Base-by-base conservation (phyloP, 2,113 vertebrate genomes). In the Phaethornis superciliosus region DNA sequence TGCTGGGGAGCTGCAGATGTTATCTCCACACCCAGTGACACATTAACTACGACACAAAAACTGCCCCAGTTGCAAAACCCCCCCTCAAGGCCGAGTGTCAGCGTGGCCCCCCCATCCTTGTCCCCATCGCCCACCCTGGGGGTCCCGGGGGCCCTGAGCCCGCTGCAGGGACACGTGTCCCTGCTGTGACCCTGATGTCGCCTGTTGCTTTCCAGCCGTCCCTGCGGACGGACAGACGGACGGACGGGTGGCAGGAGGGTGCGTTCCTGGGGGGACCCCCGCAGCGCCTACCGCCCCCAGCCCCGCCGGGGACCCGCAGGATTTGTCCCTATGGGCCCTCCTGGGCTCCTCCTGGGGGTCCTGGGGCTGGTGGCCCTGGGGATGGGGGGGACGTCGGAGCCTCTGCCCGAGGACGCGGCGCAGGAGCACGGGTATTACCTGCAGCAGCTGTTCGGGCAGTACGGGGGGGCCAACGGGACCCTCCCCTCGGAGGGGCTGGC, bases 381-480 rank as follows among this genome's bases (percentile, higher is more conserved):
- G 85, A 8, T 5, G 12, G 15, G 18, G 30, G 71, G 18, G n/a
- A 6, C 3, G 4, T 35, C 16, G 10, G 37, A 67, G 60, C 40
- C 32, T 81, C 42, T 54, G 13, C 88, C 97, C 8, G 97, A 95
- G 71, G 96, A 96, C 14, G 98, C 98, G 7, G 92, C 94, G 71
- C 97, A 97, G 81, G 98, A 98, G 75, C 97, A 98, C 95, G 97
- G 95, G 19, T 98, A 98, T 40, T 99, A 98, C 96, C 95, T 99
- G 78, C 90, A 87, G 87, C 98, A 97, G 75, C 97, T 99, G 20
- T 99, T 99, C 67, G 96, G 97, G 15, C 96, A 96, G 12, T 98
- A 99, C 15, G 98, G 98, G 3, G 91, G 46, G 46, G 17, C 97
- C 67, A 98, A 98, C 3, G 98, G 98, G 23, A 98, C 98, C 2